A percentile compares a stretch with the other conserved stretches of the same genome.
These are phyloP conservation scores for Rhyacophila brunnea DNA, from an alignment of 1,140 invertebrate species.

Conservation along the genomic window DNA sequence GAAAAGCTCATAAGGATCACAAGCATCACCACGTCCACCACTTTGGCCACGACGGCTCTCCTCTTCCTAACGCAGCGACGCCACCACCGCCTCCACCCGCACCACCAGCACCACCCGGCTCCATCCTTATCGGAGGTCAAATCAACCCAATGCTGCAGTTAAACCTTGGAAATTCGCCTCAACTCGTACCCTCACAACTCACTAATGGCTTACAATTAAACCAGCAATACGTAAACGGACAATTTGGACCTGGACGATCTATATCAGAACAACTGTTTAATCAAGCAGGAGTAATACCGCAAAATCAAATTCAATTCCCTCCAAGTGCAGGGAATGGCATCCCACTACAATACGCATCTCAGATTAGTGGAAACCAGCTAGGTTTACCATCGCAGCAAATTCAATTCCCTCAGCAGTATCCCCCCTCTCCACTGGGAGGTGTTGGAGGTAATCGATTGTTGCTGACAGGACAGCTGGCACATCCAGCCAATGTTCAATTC, in stretches of 20 bases:
- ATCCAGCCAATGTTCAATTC: slow-evolving; percentile 59
- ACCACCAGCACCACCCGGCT: slow-evolving; percentile 57
- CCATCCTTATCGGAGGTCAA: slow-evolving; percentile 66
- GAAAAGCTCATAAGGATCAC: slow-evolving; percentile 79
- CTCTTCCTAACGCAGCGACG: slow-evolving; percentile 54
- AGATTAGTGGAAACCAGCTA: slow-evolving; percentile 5
- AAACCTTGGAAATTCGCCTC: slow-evolving; percentile 52
- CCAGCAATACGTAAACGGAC: slow-evolving; percentile 61
- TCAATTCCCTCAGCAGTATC: neutral
- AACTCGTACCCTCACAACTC: slow-evolving; percentile 50
- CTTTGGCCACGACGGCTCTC: slow-evolving; percentile 70
- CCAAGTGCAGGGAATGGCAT: neutral
- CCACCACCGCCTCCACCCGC: slow-evolving; percentile 58
- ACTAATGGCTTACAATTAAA: slow-evolving; percentile 51
- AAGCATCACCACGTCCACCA: slow-evolving; percentile 81
- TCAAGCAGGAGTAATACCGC: neutral
- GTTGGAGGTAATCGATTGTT: slow-evolving; percentile 40
- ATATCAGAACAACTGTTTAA: slow-evolving; percentile 58
- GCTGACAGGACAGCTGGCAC: slow-evolving; percentile 44
- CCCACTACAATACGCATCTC: neutral
- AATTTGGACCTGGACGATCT: slow-evolving; percentile 55
- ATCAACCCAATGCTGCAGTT: slow-evolving; percentile 61
- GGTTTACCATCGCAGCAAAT: neutral
- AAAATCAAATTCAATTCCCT: neutral
- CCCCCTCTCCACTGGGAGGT: neutral